Evolutionary conservation across 1,140 invertebrate genomes (phyloP), one percentile per base, ranked within the genome.

Genomic region (Brachionus rubens): DNA sequence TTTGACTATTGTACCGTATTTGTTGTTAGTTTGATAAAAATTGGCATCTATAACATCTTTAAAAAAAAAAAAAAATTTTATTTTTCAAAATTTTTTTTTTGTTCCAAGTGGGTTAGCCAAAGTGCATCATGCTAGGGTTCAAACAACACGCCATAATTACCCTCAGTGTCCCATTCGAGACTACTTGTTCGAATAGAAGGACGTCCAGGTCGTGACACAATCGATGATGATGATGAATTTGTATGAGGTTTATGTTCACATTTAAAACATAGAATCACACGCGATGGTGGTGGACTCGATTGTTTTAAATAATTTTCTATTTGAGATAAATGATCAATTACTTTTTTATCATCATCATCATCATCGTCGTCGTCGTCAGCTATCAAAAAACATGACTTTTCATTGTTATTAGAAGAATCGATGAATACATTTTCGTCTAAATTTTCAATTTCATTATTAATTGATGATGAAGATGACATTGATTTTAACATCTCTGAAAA

Each of bases 351-450:
- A 19, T 59, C 54, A 2, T 59, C 30, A 16, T 33, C 26, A 7
- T 59, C 28, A 16, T 59, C 54, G 4, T 59, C 54, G 16, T 3
- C 16, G 30, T 21, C 54, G 7, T 36, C 28, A n/a, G 36, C 28
- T 26, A 28, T 19, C 3, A 36, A 5, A 5, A 36, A 36, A 36
- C 9, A 5, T 36, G 3, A 5, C 3, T 36, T 36, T 5, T 36
- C 33, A 5, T 33, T 19, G 2, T 3, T 59, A 16, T 59, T 16
- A 33, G 30, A n/a, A 28, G 10, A 16, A 12, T 72, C 68, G 36
- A 36, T 50, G 26, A 72, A 72, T 21, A 72, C 68, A 54, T 72
- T 48, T 26, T 72, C 68, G 68, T 72, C 68, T 9, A 72, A 46
- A 50, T 54, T n/a, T 40, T 72, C 68, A 33, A 72, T 72, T 28